These are phyloP conservation scores for Epistrophella euchroma DNA, from an alignment of 2,888 invertebrate genomes.

Conservation along the genomic window DNA sequence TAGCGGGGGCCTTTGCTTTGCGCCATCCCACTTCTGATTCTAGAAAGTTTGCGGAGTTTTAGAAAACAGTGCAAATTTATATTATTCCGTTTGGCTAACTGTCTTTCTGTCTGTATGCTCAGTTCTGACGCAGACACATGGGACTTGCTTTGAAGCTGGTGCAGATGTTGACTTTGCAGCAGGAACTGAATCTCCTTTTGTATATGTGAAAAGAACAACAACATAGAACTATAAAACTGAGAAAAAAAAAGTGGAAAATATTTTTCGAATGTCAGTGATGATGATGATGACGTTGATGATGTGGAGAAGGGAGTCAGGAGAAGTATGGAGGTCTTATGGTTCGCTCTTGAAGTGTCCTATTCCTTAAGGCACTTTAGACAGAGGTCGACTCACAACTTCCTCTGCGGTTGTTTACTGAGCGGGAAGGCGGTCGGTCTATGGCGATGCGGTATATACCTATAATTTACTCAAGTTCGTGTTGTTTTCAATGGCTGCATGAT, in stretches of 20 bases:
- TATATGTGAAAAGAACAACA: neutral
- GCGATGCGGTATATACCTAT: neutral
- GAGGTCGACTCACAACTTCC: slow-evolving; percentile 65
- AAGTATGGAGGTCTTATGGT: slow-evolving; percentile 1
- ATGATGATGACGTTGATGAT: slow-evolving; percentile 63
- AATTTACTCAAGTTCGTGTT: slow-evolving; percentile 12
- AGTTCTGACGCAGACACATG: slow-evolving; percentile 73
- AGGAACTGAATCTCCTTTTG: slow-evolving; percentile 46
- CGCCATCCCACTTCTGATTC: slow-evolving; percentile 4
- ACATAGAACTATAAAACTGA: neutral
- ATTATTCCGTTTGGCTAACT: slow-evolving; percentile 75
- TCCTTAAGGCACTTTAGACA: slow-evolving; percentile 62
- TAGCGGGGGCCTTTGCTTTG: neutral
- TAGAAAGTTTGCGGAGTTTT: slow-evolving; percentile 45
- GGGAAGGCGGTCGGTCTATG: neutral
- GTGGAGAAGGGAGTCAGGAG: slow-evolving; percentile 15
- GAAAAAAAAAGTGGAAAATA: slow-evolving; percentile 41
- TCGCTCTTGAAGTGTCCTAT: slow-evolving; percentile 57
- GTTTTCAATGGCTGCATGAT: slow-evolving; percentile 50
- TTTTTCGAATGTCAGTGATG: slow-evolving; percentile 68
- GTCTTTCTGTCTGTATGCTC: slow-evolving; percentile 67
- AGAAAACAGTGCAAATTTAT: slow-evolving; percentile 71
- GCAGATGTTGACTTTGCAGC: slow-evolving; percentile 68
- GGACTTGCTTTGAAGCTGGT: slow-evolving; percentile 62
- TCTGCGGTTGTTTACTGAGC: slow-evolving; percentile 67